Evolutionary conservation across 2,888 invertebrate species (phyloP), one percentile per base, ranked within the genome.

Genomic region (Atrina japonica): DNA sequence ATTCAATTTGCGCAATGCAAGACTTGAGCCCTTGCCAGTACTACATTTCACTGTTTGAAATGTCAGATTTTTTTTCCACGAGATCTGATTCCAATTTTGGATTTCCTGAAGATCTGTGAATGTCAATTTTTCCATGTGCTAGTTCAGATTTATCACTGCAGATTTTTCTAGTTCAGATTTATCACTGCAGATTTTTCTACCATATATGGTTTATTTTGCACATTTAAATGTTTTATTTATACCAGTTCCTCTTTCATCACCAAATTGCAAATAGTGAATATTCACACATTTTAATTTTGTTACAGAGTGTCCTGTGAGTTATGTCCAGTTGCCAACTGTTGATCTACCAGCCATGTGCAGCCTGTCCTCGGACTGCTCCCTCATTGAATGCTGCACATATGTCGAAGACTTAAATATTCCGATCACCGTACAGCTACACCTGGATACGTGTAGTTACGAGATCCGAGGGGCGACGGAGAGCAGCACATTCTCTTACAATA

Each of bases 391-490:
- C 55, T 83, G 83, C 73, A 52, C 50, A 21, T 25, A 67, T 45
- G 56, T 79, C 18, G 61, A 75, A 50, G 70, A 77, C 45, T 55
- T 81, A 7, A 66, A 73, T 29, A 45, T 75, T 25, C 58, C 76
- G 11, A 76, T 84, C 50, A 73, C 75, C 41, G 58, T 75, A 21
- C 73, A 69, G 45, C 47, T 84, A 3, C 69, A 73, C 25, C 52
- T 84, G n/a, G 76, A 83, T 58, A 76, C 80, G 5, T 83, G 83
- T 61, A 72, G 76, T 27, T 81, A 75, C 52, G 66, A 47, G 5
- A 71, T 83, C 5, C 55, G 69, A 21, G 70, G 81, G 7, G 78
- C 79, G 18, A 77, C 83, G 40, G 83, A 83, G 60, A 80, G 78
- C 7, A 74, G 73, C 45, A 66, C 65, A 9, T 73, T 75, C 43